Evolutionary conservation across 2,888 invertebrate genomes (phyloP), one percentile per base, ranked within the genome.

Genomic region (Oscheius myriophilus): DNA sequence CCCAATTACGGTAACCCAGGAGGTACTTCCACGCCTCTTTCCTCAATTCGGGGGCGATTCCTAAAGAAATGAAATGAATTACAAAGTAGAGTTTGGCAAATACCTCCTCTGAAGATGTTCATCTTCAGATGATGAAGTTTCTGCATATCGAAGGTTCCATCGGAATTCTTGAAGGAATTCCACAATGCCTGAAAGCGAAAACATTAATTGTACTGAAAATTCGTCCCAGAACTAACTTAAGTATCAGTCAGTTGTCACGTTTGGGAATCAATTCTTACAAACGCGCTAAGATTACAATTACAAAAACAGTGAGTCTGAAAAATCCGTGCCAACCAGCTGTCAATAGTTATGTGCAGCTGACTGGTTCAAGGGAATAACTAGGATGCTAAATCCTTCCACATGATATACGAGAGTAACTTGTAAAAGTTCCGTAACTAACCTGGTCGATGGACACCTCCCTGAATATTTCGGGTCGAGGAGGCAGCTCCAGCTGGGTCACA

Each of bases 21-120:
- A 98, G 90, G 87, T 92, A 96, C 87, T 96, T 96, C 97, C 97
- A 98, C 0, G 95, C 93, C 81, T 93, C 92, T 18, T 90, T 89
- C 18, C 95, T 90, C 72, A 95, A 89, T 18, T 79, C 76, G 9
- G 74, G 69, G 25, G 70, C 75, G n/a, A 84, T 26, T 53, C 84
- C 73, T 64, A 16, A 21, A 21, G 18, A 12, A 49, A 6, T 49
- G 49, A 18, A 6, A 33, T 9, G 9, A n/a, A 2, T 49, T 6
- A 6, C 53, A 16, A 7, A 53, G 25, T 3, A 16, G 16, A 53
- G 25, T 3, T 26, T 6, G 26, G 25, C 4, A 53, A 16, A 53
- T 12, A 69, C 64, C 75, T 43, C 79, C 77, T 33, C 80, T 66
- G 66, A 80, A 80, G 1, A 98, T 93, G 55, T 93, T 91, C 84